A percentile compares a stretch with the other conserved stretches of the same genome.
Conservation (phyloP, 2,888 invertebrate species). For the Aphidoletes aphidimyza region DNA sequence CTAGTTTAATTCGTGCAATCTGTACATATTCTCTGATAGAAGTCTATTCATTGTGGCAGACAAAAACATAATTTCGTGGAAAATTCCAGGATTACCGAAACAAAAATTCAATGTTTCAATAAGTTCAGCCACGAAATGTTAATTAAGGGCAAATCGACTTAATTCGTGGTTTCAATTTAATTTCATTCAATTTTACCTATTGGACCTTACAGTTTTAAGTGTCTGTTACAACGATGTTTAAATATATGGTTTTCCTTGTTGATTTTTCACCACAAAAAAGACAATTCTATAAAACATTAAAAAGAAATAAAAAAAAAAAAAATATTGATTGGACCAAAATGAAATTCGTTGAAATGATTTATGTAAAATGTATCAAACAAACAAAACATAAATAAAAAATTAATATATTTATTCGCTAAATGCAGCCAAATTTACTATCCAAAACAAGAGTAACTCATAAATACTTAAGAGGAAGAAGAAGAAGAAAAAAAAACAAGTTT, state of each 20-base stretch:
- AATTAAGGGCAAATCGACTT: neutral
- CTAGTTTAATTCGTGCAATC: neutral
- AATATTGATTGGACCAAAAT: conserved; percentile 1
- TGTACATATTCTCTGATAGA: neutral
- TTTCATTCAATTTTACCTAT: neutral
- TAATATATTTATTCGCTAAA: conserved; percentile 5
- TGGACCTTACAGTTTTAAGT: neutral
- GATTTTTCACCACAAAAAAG: no score
- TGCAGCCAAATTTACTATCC: neutral
- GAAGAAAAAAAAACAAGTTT: no score
- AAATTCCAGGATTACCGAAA: no score
- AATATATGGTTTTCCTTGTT: no score
- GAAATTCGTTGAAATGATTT: neutral
- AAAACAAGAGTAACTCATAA: neutral
- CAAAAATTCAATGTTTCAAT: neutral
- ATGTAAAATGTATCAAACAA: neutral
- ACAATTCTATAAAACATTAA: no score
- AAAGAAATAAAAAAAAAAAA: neutral
- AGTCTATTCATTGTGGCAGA: no score
- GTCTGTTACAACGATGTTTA: neutral
- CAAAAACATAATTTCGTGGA: no score
- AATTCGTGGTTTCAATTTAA: conserved; percentile 6
- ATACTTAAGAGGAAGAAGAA: no score
- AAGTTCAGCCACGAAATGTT: no score
- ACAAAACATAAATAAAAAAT: neutral